Conservation (phyloP, 30 jellyfish, hydroid and myxozoan genomes). For the Pelagia noctiluca region DNA sequence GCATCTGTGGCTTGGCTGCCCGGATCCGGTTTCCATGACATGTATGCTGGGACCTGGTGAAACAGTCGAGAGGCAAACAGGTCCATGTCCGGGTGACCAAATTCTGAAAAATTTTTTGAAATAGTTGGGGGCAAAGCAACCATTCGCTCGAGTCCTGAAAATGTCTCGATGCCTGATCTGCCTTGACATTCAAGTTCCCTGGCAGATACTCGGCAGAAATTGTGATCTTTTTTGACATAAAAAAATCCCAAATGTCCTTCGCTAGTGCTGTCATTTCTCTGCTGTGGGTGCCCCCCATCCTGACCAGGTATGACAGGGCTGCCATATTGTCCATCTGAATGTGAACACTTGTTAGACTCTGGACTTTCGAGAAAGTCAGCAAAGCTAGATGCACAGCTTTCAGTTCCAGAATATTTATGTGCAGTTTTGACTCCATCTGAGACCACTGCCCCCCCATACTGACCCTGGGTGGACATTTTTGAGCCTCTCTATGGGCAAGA, state of each 20-base stretch:
- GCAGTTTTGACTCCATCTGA: slow-evolving; percentile 6
- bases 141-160: slow-evolving; percentile 39
- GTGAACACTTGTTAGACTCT: slow-evolving; percentile 9
- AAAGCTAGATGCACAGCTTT: slow-evolving; percentile 24
- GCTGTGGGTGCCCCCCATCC: slow-evolving; percentile 49
- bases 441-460: slow-evolving; percentile 32
- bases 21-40: slow-evolving; percentile 62
- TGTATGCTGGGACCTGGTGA: slow-evolving; percentile 36
- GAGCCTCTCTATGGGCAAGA: not conserved
- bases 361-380: not conserved
- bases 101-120: not conserved
- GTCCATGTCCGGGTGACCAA: slow-evolving; percentile 22
- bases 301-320: slow-evolving; percentile 22
- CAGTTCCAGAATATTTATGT: slow-evolving; percentile 32
- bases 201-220: slow-evolving; percentile 58
- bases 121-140: slow-evolving; percentile 23
- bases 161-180: slow-evolving; percentile 37
- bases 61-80: slow-evolving; percentile 52
- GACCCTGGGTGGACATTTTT: not conserved
- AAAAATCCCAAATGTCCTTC: slow-evolving; percentile 34
- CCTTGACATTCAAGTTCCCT: slow-evolving; percentile 24
- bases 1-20: slow-evolving; percentile 16
- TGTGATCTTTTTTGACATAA: slow-evolving; percentile 46
- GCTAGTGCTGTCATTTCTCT: slow-evolving; percentile 14
- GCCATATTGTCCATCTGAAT: slow-evolving; percentile 41